Percentiles rank a stretch among this genome's conserved stretches.
phyloP scores from a whole-genome alignment of 2,113 vertebrate genomes.

The Oxyura jamaicensis region DNA sequence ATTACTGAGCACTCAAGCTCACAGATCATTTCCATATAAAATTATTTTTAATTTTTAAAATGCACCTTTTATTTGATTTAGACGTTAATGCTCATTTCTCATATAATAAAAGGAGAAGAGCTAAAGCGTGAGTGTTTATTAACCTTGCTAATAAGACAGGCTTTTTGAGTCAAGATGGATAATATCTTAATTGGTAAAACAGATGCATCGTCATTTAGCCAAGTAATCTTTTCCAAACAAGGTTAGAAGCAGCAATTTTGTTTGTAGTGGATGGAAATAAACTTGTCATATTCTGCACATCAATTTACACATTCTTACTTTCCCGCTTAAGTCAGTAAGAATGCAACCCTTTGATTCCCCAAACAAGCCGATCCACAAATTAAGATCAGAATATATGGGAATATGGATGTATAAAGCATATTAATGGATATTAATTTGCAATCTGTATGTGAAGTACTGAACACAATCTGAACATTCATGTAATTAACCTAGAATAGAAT shows the following conservation, averaged over 20 bases:
- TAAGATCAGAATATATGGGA: background rate
- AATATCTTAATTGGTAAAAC: background rate
- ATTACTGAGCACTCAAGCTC: background rate
- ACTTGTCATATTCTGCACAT: background rate
- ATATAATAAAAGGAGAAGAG: constrained; percentile 1
- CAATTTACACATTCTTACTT: constrained; percentile 12
- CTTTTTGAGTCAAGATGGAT: constrained; percentile 32
- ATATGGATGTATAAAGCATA: background rate
- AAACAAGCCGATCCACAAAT: background rate
- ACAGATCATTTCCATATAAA: constrained; percentile 8
- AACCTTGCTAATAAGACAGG: constrained; percentile 31
- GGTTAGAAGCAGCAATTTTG: constrained; percentile 13
- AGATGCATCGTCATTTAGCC: background rate
- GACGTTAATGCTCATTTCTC: background rate
- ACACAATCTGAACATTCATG: background rate
- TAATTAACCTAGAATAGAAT: background rate
- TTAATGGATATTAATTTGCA: background rate
- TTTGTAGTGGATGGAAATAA: background rate
- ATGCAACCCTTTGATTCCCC: background rate
- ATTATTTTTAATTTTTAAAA: constrained; percentile 30
- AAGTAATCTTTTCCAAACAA: constrained; percentile 43
- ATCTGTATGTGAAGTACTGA: background rate
- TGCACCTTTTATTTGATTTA: constrained; percentile 32
- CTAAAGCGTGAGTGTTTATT: constrained; percentile 13
- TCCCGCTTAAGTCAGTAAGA: background rate